phyloP scores from a whole-genome alignment of 2,797 vertebrate genomes.

The Oreochromis grahami region DNA sequence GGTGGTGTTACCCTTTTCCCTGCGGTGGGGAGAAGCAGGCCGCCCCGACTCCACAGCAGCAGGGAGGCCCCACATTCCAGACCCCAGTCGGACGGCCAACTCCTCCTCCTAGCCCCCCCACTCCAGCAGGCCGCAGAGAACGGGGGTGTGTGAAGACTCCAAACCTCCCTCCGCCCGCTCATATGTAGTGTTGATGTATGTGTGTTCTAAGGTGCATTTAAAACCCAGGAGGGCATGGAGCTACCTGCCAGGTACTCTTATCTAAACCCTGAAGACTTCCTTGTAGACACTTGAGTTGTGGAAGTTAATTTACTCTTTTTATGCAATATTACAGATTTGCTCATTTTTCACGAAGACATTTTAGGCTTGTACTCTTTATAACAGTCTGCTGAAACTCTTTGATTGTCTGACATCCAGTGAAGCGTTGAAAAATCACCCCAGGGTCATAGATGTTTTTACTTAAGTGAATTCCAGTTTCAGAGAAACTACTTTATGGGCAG shows the following conservation, averaged over 20 bases:
- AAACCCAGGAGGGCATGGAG: no score
- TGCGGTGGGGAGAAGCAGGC: no score
- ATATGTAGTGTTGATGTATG: no score
- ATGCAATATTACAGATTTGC: neutral
- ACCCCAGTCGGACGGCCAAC: no score
- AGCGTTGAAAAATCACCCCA: slow-evolving; percentile 4
- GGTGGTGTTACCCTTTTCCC: no score
- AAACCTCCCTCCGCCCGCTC: no score
- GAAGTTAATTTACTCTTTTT: neutral
- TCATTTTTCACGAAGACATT: neutral
- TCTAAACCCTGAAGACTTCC: neutral
- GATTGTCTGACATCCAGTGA: slow-evolving; percentile 15
- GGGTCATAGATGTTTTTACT: slow-evolving; percentile 25
- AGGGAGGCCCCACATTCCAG: no score
- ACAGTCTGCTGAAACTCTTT: slow-evolving; percentile 15
- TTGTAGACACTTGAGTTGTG: neutral
- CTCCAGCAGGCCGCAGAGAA: no score
- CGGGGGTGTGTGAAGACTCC: no score
- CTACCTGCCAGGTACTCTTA: neutral
- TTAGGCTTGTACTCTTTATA: neutral
- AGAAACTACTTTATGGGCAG: slow-evolving; percentile 29
- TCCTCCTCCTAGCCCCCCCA: no score
- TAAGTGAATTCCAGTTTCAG: slow-evolving; percentile 33
- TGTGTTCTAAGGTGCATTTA: no score
- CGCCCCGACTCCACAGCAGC: no score